These are phyloP conservation scores for Pristionchus arcanus DNA, from an alignment of 2,888 invertebrate species.

Conservation along the genomic window DNA sequence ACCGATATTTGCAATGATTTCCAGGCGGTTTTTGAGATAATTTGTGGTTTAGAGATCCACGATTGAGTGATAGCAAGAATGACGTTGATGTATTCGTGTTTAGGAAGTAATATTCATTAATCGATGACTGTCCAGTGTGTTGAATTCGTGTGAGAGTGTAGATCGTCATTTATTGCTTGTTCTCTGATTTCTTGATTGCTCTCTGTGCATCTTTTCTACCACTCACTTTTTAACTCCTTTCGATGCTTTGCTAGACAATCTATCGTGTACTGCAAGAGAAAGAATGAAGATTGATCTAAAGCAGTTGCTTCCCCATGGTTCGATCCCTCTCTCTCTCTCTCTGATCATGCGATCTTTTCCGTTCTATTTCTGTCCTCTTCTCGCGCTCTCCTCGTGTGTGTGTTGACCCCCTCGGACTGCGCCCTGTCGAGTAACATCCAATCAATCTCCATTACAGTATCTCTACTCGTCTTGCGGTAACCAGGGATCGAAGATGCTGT, in stretches of 20 bases:
- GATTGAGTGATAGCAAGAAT: neutral
- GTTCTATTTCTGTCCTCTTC: neutral
- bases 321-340: neutral
- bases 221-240: neutral
- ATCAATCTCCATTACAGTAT: constrained; percentile 43
- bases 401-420: constrained; percentile 13
- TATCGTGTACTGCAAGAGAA: neutral
- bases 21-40: neutral
- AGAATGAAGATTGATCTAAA: neutral
- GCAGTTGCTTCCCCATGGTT: neutral
- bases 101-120: neutral
- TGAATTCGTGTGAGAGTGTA: neutral
- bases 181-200: constrained; percentile 12
- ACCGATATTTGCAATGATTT: neutral
- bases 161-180: neutral
- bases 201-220: constrained; percentile 9
- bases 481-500: constrained; percentile 52
- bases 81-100: neutral
- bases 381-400: neutral
- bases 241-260: neutral
- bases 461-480: constrained; percentile 47
- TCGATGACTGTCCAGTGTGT: neutral
- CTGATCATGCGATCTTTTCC: constrained; percentile 14
- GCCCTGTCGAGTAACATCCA: neutral
- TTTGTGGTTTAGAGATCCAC: neutral